Evolutionary conservation across 2,113 vertebrate genomes (phyloP).

Genomic region (Atractosteus spatula): DNA sequence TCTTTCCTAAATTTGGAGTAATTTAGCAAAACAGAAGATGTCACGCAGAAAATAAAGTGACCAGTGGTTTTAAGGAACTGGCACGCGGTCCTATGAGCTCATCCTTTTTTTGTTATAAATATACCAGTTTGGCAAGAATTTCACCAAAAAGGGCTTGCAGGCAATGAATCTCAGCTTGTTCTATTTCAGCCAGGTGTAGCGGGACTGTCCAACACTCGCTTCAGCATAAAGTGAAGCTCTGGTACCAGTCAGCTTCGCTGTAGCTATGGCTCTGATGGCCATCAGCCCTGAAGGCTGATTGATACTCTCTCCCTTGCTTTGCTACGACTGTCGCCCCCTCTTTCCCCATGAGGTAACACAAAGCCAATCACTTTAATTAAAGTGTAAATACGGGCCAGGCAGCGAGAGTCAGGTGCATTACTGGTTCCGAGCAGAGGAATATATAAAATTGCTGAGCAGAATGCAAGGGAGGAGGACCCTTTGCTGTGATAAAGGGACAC

Average conservation of each 20-base stretch:
- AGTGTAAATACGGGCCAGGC: conserved; percentile 2
- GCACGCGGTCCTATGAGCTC: no score
- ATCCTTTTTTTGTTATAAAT: no score
- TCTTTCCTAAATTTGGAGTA: no score
- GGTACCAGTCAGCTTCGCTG: neutral
- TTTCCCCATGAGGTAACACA: neutral
- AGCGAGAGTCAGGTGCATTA: conserved; percentile 2
- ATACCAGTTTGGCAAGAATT: no score
- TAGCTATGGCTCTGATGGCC: neutral
- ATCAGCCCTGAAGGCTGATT: neutral
- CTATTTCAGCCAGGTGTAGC: no score
- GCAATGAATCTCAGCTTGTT: no score
- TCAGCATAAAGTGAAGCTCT: neutral
- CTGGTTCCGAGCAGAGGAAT: neutral
- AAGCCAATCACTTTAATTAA: neutral
- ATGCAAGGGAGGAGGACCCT: neutral
- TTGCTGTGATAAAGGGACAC: neutral
- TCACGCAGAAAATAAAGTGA: no score
- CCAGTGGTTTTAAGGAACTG: no score
- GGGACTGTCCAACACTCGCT: neutral
- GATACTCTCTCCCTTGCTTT: neutral
- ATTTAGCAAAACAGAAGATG: no score
- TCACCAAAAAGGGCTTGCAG: no score
- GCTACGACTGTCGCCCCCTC: neutral
- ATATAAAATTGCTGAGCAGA: neutral